Evolutionary conservation across 2,113 vertebrate species (phyloP).

Genomic region (Malaclemys terrapin): DNA sequence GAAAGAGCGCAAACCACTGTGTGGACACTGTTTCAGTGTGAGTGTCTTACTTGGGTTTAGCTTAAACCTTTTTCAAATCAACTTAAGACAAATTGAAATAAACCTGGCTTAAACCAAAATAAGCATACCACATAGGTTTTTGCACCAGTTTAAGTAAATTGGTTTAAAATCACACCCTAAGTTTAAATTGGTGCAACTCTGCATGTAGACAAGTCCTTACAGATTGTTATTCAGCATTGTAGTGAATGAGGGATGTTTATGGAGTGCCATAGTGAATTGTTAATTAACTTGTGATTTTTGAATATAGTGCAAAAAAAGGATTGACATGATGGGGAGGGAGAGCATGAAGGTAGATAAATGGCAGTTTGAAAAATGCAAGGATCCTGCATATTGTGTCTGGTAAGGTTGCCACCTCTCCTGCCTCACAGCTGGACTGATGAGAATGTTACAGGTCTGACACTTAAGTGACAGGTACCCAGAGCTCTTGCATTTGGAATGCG

Average conservation of each 20-base stretch:
- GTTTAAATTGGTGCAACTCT: neutral
- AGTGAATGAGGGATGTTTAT: neutral
- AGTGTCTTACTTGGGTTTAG: neutral
- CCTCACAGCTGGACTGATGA: slow-evolving; percentile 46
- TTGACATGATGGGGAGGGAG: neutral
- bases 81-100: neutral
- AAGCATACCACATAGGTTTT: neutral
- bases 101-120: neutral
- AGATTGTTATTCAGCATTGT: neutral
- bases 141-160: neutral
- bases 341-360: slow-evolving; percentile 2
- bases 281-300: slow-evolving; percentile 35
- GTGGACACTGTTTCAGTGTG: too few relatives aligned
- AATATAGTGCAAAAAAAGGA: neutral
- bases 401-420: neutral
- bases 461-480: slow-evolving; percentile 56
- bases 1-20: neutral
- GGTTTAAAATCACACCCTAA: neutral
- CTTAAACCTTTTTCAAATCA: neutral
- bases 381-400: neutral
- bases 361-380: slow-evolving; percentile 27
- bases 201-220: neutral
- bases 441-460: slow-evolving; percentile 49
- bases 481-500: neutral
- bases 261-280: neutral